Conservation (phyloP, 1,140 invertebrate genomes). For the Ruditapes philippinarum region DNA sequence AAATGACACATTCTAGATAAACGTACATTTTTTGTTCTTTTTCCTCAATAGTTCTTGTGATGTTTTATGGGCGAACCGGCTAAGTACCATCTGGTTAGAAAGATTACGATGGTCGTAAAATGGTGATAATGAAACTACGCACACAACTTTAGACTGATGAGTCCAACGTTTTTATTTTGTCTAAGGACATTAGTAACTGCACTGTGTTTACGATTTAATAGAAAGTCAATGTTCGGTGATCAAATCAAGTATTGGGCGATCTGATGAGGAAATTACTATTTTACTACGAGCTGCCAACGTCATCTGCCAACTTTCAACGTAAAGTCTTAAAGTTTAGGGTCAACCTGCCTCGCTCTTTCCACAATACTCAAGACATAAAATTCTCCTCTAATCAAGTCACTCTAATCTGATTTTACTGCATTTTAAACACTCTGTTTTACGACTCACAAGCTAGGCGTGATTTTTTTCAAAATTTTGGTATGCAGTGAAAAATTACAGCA, state of each 20-base stretch:
- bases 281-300: neutral
- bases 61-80: constrained; percentile 23
- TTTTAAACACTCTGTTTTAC: no score
- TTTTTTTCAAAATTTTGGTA: no score
- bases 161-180: constrained; percentile 19
- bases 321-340: neutral
- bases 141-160: neutral
- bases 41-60: constrained; percentile 34
- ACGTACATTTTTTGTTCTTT: constrained; percentile 17
- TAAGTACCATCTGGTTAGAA: constrained; percentile 49
- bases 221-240: neutral
- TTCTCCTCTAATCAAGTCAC: neutral
- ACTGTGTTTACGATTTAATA: neutral
- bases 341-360: neutral
- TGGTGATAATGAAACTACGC: constrained; percentile 35
- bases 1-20: constrained; percentile 33
- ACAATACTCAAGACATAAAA: neutral
- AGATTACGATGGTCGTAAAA: constrained; percentile 53
- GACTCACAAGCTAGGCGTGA: no score
- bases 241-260: no score
- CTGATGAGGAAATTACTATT: neutral
- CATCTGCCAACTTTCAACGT: neutral
- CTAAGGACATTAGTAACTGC: neutral
- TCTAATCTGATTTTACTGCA: neutral
- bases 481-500: no score